Evolutionary conservation across 2,113 vertebrate species (phyloP), one percentile per base, ranked within the genome.

Genomic region (Nestor notabilis): DNA sequence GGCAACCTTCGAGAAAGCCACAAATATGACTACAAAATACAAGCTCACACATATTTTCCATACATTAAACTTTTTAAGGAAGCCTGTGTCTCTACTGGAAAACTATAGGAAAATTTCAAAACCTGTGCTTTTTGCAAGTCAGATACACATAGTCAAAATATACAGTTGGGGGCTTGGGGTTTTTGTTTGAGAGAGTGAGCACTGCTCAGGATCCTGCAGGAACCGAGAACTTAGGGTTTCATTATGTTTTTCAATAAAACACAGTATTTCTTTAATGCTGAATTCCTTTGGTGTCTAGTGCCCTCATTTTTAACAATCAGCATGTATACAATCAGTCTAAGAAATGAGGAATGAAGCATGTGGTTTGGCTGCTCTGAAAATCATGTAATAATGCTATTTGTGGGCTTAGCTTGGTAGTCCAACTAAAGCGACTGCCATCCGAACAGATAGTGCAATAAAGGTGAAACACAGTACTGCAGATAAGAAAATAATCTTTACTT

Each of bases 321-420:
- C 49, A 24, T 0, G 0, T 70, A 58, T 10, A 60, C 27, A 47
- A 58, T 39, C 50, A 46, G 31, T 28, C 20, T 74, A 75, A 75
- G 55, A 96, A 95, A 58, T 9, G n/a, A 97, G 33, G 58, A 76
- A 37, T 18, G 49, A 80, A 69, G 43, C 25, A 17, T 39, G 63
- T 63, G 37, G 52, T 80, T 83, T 90, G 69, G 29, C 80, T 93
- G 75, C 89, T 91, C 65, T 80, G 76, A 91, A 77, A 77, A 86
- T 53, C 60, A n/a, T 52, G 9, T 24, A 50, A 24, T n/a, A 78
- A 89, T 35, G 23, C 33, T 50, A 8, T 47, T 76, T 41, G 61
- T n/a, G 18, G 50, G 44, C 75, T 93, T 77, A 76, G 25, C 29
- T 82, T 68, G 78, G 71, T 44, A 61, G 39, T n/a, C 47, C 65